These are phyloP conservation scores for Leptopterna dolabrata DNA, from an alignment of 2,888 invertebrate genomes.

Conservation along the genomic window DNA sequence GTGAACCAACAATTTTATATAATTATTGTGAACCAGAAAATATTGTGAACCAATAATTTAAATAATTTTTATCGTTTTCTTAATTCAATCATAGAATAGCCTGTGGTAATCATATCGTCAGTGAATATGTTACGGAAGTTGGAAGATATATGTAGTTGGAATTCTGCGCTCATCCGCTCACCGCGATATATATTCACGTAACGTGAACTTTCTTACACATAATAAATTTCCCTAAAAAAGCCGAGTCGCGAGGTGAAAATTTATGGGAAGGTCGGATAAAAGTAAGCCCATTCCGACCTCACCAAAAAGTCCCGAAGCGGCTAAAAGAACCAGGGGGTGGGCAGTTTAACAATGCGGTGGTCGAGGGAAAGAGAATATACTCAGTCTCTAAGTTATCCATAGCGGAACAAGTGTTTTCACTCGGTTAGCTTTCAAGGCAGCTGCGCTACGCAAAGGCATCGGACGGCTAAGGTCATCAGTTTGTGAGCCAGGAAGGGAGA, in stretches of 20 bases:
- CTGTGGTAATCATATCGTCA: too few species aligned
- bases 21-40: too few species aligned
- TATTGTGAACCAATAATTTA: too few species aligned
- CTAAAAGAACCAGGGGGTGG: background rate
- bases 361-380: background rate
- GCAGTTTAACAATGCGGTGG: background rate
- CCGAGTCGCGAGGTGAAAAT: background rate
- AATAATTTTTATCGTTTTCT: too few species aligned
- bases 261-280: background rate
- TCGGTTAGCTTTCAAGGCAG: background rate
- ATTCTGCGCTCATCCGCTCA: too few species aligned
- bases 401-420: background rate
- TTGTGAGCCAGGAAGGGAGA: background rate
- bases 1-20: too few species aligned
- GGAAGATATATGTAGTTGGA: too few species aligned
- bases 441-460: background rate
- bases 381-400: background rate
- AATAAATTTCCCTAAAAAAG: too few species aligned
- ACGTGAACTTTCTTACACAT: too few species aligned
- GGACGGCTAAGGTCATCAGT: background rate
- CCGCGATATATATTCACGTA: too few species aligned
- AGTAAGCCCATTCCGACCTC: background rate
- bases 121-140: too few species aligned
- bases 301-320: background rate
- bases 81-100: too few species aligned